These are phyloP conservation scores for Lepus europaeus DNA, from an alignment of 2,113 vertebrate species.

Conservation along the genomic window DNA sequence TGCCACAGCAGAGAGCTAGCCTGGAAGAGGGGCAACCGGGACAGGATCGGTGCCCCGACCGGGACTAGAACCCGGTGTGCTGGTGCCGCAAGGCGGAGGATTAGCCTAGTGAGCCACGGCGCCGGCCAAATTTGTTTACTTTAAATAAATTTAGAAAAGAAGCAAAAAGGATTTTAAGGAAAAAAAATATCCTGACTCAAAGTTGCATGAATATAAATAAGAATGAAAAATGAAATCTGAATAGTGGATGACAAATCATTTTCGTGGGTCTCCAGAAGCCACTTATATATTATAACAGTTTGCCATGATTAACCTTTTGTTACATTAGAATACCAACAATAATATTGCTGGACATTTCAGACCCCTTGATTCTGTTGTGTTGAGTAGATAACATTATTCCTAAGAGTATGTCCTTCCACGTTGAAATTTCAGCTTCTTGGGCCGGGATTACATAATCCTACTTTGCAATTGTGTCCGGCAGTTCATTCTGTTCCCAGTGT, in stretches of 20 bases:
- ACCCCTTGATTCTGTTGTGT: background rate
- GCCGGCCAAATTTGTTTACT: no score
- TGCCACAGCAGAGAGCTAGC: no score
- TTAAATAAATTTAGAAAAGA: constrained; percentile 27
- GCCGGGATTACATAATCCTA: background rate
- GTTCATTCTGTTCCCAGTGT: background rate
- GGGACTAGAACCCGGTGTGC: no score
- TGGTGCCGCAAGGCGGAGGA: no score
- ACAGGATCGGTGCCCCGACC: no score
- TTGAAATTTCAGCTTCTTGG: background rate
- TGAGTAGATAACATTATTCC: background rate
- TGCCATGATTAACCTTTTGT: constrained; percentile 48
- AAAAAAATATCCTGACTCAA: constrained; percentile 21
- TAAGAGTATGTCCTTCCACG: background rate
- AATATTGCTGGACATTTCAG: constrained; percentile 1
- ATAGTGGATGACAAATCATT: constrained; percentile 61
- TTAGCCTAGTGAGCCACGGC: no score
- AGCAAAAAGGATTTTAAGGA: background rate
- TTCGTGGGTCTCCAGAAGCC: constrained; percentile 48
- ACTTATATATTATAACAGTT: constrained; percentile 60
- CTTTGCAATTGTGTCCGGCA: background rate
- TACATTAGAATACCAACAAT: constrained; percentile 37
- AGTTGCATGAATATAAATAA: constrained; percentile 55
- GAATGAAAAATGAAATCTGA: constrained; percentile 54
- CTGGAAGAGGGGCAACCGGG: no score